phyloP scores from a whole-genome alignment of 2,113 vertebrate species.

The Zosterops pallidus region DNA sequence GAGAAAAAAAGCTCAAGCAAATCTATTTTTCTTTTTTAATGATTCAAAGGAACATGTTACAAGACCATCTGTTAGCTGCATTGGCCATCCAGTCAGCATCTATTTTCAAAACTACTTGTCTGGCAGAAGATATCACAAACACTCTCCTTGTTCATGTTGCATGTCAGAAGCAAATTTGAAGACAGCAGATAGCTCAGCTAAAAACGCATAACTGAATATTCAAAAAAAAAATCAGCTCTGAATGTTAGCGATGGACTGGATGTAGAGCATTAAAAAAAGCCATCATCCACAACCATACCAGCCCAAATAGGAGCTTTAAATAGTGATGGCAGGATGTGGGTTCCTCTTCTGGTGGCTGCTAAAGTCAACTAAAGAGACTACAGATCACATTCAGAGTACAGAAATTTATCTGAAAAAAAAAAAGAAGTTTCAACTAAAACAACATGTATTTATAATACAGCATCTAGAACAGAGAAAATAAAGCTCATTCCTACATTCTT shows the following conservation, averaged over 20 bases:
- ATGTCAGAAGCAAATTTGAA: not conserved
- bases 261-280: not conserved
- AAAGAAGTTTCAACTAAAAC: not conserved
- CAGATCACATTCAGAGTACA: not conserved
- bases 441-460: fast-evolving
- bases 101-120: slow-evolving; percentile 38
- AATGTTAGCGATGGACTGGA: not conserved
- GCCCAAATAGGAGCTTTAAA: not conserved
- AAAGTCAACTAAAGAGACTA: not conserved
- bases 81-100: slow-evolving; percentile 31
- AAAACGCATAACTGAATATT: not conserved
- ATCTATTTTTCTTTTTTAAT: slow-evolving; percentile 57
- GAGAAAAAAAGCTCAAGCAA: not conserved
- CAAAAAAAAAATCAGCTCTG: not conserved
- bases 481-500: not conserved
- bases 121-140: not conserved
- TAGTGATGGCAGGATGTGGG: not conserved
- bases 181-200: not conserved
- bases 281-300: not conserved
- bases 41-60: not conserved
- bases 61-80: slow-evolving; percentile 38
- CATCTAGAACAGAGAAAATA: fast-evolving
- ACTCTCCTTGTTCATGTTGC: not conserved
- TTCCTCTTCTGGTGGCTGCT: not conserved
- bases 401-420: not conserved